phyloP scores from a whole-genome alignment of 2,113 vertebrate species.

The Parotia lawesii region DNA sequence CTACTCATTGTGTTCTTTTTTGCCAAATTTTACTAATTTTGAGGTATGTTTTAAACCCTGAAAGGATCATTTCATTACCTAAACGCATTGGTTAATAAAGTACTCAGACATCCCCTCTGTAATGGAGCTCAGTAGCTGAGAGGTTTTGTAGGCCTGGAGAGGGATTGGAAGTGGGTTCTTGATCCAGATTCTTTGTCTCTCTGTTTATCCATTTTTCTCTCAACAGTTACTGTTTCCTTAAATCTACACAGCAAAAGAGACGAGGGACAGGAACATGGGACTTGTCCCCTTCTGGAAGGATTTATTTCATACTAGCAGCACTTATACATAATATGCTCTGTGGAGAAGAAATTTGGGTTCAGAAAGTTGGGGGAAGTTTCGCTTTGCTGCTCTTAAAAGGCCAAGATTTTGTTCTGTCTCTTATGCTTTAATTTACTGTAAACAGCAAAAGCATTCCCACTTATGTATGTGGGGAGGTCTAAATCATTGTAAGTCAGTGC shows the following conservation, averaged over 20 bases:
- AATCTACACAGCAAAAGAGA: not conserved
- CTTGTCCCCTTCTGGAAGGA: not conserved
- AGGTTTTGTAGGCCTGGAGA: not conserved
- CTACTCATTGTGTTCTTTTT: not conserved
- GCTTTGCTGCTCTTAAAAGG: not conserved
- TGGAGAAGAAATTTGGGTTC: not conserved
- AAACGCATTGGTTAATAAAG: not conserved
- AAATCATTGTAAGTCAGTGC: not conserved
- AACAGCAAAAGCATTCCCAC: not conserved
- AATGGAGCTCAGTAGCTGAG: not conserved
- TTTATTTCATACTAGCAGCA: not conserved
- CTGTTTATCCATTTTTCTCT: not conserved
- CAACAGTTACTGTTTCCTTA: not conserved
- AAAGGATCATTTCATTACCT: not conserved
- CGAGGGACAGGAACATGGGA: not conserved
- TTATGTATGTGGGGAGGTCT: not conserved
- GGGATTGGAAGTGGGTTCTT: accelerated
- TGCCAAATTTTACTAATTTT: not conserved
- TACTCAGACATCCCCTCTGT: not conserved
- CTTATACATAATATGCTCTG: not conserved
- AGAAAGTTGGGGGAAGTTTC: not conserved
- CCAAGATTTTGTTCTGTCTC: not conserved
- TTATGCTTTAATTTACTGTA: constrained; percentile 19
- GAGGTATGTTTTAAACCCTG: not conserved
- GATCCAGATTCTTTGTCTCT: not conserved